phyloP scores from a whole-genome alignment of 2,888 invertebrate species.

The Platynereis dumerilii region DNA sequence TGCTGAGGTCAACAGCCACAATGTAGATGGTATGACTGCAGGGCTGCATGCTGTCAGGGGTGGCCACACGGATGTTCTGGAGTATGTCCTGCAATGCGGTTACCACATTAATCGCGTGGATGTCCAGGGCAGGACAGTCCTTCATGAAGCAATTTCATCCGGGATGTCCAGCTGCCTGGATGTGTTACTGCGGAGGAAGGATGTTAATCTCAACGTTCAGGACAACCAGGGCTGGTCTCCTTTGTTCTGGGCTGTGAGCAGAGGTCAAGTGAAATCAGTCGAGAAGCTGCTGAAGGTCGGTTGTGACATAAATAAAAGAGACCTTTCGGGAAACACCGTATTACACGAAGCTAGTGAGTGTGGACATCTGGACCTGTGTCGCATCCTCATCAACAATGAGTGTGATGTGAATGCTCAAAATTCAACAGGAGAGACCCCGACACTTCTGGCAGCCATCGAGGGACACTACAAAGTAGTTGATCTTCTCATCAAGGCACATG shows the following conservation, averaged over 20 bases:
- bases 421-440: conserved; percentile 30
- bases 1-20: conserved; percentile 23
- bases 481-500: conserved; percentile 26
- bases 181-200: conserved; percentile 2
- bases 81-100: conserved; percentile 6
- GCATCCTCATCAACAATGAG: conserved; percentile 48
- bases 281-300: conserved; percentile 49
- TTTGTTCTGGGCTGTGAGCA: conserved; percentile 38
- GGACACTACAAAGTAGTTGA: conserved; percentile 26
- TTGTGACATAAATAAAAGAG: conserved; percentile 39
- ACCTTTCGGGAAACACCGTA: conserved; percentile 40
- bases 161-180: conserved; percentile 12
- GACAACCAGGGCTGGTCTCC: conserved; percentile 26
- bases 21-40: conserved; percentile 14
- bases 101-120: conserved; percentile 17
- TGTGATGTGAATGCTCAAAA: conserved; percentile 40
- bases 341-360: conserved; percentile 54
- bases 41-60: conserved; percentile 14
- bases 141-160: conserved; percentile 22
- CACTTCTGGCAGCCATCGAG: conserved; percentile 17
- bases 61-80: conserved; percentile 11
- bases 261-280: conserved; percentile 44
- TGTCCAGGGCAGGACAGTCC: conserved; percentile 16
- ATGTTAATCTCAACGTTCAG: conserved; percentile 11
- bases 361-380: conserved; percentile 48